A percentile compares a stretch with the other conserved stretches of the same genome.
phyloP scores from a whole-genome alignment of 2,797 vertebrate genomes.

The Ptychadena robeensis region DNA sequence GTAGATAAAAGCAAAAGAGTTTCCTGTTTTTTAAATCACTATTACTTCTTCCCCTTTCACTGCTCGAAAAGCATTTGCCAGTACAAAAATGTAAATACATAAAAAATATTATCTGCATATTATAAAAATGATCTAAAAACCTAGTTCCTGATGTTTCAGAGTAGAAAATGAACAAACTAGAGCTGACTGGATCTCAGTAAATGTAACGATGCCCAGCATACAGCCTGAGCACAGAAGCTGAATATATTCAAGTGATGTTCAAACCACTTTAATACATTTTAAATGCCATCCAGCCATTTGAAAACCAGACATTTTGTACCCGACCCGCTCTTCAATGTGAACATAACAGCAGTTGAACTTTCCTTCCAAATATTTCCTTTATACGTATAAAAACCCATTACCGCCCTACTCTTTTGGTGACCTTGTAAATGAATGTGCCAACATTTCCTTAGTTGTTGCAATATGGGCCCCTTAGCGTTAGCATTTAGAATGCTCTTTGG shows the following conservation, averaged over 20 bases:
- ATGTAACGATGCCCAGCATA: neutral
- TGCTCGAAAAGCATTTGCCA: neutral
- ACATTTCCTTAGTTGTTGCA: neutral
- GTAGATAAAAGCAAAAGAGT: neutral
- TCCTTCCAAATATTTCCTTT: neutral
- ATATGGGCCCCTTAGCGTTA: neutral
- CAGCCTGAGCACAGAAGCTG: neutral
- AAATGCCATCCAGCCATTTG: neutral
- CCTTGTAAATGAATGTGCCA: neutral
- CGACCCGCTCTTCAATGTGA: neutral
- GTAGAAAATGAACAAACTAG: neutral
- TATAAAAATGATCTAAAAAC: no score
- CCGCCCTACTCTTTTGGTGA: neutral
- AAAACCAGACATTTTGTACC: neutral
- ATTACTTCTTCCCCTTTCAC: neutral
- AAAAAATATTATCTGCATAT: neutral
- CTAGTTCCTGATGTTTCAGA: neutral
- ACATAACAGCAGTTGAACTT: neutral
- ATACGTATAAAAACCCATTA: neutral
- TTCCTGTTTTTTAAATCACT: neutral
- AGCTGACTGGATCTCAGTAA: neutral
- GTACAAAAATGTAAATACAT: neutral
- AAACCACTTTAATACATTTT: neutral
- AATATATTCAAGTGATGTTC: neutral
- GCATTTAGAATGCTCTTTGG: neutral